Conservation (phyloP, 2,888 invertebrate genomes). For the Meloe dianella region DNA sequence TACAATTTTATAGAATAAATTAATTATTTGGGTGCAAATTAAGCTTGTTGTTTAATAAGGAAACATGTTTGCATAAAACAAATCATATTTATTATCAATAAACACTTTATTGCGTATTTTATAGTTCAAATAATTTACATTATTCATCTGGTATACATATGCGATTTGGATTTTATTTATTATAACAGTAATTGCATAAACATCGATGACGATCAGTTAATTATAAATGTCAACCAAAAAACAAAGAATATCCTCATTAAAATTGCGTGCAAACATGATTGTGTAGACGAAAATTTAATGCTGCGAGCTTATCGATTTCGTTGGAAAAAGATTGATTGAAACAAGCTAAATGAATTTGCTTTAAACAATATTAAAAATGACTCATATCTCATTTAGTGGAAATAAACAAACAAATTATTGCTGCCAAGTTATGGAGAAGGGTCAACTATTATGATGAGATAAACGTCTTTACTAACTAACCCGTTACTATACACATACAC, state of each 20-base stretch:
- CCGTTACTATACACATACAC: neutral
- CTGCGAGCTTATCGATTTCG: neutral
- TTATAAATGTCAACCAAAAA: neutral
- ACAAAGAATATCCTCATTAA: too few species aligned
- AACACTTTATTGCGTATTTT: neutral
- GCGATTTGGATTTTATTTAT: neutral
- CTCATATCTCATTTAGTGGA: neutral
- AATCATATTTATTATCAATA: neutral
- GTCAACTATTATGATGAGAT: neutral
- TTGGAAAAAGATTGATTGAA: neutral
- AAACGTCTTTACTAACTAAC: neutral
- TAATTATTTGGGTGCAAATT: neutral
- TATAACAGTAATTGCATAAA: neutral
- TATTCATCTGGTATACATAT: constrained; percentile 6
- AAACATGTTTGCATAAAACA: neutral
- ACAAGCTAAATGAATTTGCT: neutral
- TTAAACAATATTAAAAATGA: neutral
- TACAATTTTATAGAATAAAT: too few species aligned
- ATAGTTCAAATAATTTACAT: neutral
- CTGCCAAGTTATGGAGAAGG: neutral
- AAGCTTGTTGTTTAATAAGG: neutral
- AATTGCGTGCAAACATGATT: too few species aligned
- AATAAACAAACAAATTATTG: constrained; percentile 1
- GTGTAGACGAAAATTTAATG: too few species aligned
- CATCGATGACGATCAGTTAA: neutral